A percentile compares a stretch with the other conserved stretches of the same genome.
phyloP scores from a whole-genome alignment of 1,140 invertebrate species.

The Drosophila neocordata region DNA sequence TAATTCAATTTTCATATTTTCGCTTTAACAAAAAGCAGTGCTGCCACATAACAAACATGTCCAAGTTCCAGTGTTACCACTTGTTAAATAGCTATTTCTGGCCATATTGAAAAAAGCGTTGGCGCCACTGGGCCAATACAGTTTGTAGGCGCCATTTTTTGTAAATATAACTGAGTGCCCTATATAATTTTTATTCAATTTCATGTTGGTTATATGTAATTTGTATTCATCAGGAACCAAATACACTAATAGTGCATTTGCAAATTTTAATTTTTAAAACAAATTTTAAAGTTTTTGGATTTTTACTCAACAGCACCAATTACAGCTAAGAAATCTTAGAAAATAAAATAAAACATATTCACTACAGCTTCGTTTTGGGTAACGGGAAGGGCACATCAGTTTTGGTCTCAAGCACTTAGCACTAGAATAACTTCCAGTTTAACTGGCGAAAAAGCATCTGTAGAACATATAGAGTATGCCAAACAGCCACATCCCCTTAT shows the following conservation, averaged over 20 bases:
- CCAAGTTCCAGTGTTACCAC: too few species aligned
- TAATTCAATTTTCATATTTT: too few species aligned
- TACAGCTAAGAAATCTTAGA: conserved; percentile 47
- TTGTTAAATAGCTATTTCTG: too few species aligned
- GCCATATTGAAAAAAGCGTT: too few species aligned
- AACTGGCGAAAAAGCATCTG: conserved; percentile 68
- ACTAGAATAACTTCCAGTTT: conserved; percentile 36
- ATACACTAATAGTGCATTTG: too few species aligned
- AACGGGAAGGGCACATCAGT: conserved; percentile 45
- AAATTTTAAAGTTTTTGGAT: conserved; percentile 14
- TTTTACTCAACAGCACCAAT: conserved; percentile 59
- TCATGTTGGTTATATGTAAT: too few species aligned
- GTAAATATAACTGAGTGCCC: too few species aligned
- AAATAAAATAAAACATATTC: conserved; percentile 38
- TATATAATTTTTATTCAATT: background rate
- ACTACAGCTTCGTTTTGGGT: conserved; percentile 42
- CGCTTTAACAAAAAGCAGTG: too few species aligned
- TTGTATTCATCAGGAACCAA: too few species aligned
- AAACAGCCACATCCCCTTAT: conserved; percentile 72
- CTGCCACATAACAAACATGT: too few species aligned
- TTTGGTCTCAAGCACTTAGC: conserved; percentile 74
- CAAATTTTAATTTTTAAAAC: conserved; percentile 45
- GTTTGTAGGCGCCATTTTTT: too few species aligned
- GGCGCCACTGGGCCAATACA: too few species aligned
- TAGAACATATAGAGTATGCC: conserved; percentile 70